Percentiles rank a stretch among this genome's conserved stretches.
phyloP scores from a whole-genome alignment of 2,113 vertebrate species.

The human region DNA sequence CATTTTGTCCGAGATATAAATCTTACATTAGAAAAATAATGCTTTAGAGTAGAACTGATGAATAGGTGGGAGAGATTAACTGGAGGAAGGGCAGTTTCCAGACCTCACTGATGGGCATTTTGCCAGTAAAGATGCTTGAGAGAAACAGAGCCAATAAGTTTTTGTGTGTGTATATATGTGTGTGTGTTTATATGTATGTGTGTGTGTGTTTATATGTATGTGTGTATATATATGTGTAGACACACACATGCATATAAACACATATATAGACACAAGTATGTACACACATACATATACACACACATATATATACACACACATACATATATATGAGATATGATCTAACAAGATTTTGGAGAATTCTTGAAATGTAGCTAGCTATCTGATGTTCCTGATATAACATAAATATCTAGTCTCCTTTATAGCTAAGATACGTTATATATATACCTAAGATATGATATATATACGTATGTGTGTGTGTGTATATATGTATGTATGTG shows the following conservation, averaged over 20 bases:
- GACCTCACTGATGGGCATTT: background rate
- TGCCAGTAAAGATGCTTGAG: background rate
- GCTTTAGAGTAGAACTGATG: background rate
- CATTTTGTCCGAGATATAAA: background rate
- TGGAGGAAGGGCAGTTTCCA: background rate
- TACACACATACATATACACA: too few relatives aligned
- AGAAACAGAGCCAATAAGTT: background rate
- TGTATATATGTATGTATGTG: background rate
- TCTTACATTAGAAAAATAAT: background rate
- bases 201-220: background rate
- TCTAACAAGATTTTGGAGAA: background rate
- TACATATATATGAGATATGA: background rate
- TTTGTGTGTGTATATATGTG: background rate
- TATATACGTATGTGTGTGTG: background rate
- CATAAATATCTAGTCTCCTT: background rate
- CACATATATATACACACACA: too few relatives aligned
- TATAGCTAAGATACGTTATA: background rate
- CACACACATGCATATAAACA: too few relatives aligned
- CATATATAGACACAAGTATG: too few relatives aligned
- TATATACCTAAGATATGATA: background rate
- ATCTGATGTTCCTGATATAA: background rate
- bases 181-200: background rate
- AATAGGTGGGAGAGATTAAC: background rate
- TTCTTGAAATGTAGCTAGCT: background rate
- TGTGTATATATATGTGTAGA: too few relatives aligned